Evolutionary conservation across 2,888 invertebrate genomes (phyloP), one percentile per base, ranked within the genome.

Genomic region (Chironomus riparius): DNA sequence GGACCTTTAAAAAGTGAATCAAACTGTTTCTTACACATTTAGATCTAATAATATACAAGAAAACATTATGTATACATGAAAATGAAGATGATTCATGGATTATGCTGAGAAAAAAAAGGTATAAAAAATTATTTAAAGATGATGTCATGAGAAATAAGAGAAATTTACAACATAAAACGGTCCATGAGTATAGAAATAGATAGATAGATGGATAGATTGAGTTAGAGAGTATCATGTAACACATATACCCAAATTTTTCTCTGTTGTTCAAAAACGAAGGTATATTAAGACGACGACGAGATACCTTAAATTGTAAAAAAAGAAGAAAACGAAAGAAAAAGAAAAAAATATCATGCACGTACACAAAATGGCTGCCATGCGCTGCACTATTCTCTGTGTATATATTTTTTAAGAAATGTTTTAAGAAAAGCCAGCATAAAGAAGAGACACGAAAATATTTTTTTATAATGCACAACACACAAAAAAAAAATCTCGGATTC

Each of bases 311-410:
- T 1, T 47, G 12, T 21, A 65, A 4, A 65, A 24, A 10, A 38
- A 38, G 38, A 38, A 65, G 38, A 38, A 65, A 65, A 65, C n/a
- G 18, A 13, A 65, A 22, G 15, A 65, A 6, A 65, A 18, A 65
- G 13, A 18, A 65, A 68, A 18, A 68, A 21, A 68, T 38, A 28
- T 68, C 28, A 38, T 22, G 28, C 68, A 47, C 13, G 62, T 22
- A 68, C 48, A 74, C 74, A 74, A 74, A 74, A 74, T 74, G 74
- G 74, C 74, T 7, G 56, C 71, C 24, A 38, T 24, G 24, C 65
- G 24, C 65, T 65, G 21, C 13, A 38, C 38, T 38, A 10, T 38
- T 38, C 38, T 38, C 10, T 38, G 38, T 38, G 10, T 38, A 38
- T 10, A 38, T 28, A 5, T 2, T 38, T 38, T 7, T 38, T 38